Base-by-base conservation (phyloP, 1,140 invertebrate species). In the Bombyx mandarina region DNA sequence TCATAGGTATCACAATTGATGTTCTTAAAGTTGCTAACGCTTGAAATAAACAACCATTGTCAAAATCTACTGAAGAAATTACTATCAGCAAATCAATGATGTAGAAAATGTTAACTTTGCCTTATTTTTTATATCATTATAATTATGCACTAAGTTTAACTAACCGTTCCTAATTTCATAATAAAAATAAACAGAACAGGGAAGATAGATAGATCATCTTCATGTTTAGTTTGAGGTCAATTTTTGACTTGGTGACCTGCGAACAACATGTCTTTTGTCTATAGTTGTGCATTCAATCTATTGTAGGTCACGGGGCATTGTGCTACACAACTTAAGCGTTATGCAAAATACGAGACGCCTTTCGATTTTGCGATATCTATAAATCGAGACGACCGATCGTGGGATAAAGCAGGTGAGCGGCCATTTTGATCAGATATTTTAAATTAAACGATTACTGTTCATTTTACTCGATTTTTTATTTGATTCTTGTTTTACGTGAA, bases 261-360 rank as follows among this genome's bases (percentile, higher is more conserved):
- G 46, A 53, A 47, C 45, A 43, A 54, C 12, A 43, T 51, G 22
- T 47, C 48, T 35, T 49, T 26, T 48, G 44, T 60, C 56, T 44
- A 57, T 50, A 45, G 26, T 57, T 49, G 45, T 56, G 54, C 45
- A 56, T 56, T 65, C 60, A 60, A 66, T 67, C 66, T 65, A 66
- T 70, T 73, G 65, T 67, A 58, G 65, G 65, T 58, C 65, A 67
- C 57, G 57, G 60, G 65, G 68, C 68, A 77, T 77, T 78, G 72
- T 77, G 72, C 63, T 73, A 69, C 67, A 78, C 71, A 76, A 77
- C 62, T 76, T 77, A 73, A 78, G 68, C 76, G 74, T 77, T 84
- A 82, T 84, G 81, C 81, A 84, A 84, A 81, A 72, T 80, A 79
- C 79, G 67, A 79, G 75, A 79, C 73, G 71, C 77, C 76, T 82